These are phyloP conservation scores for Syrista parreyssii DNA, from an alignment of 2,888 invertebrate genomes.

Conservation along the genomic window DNA sequence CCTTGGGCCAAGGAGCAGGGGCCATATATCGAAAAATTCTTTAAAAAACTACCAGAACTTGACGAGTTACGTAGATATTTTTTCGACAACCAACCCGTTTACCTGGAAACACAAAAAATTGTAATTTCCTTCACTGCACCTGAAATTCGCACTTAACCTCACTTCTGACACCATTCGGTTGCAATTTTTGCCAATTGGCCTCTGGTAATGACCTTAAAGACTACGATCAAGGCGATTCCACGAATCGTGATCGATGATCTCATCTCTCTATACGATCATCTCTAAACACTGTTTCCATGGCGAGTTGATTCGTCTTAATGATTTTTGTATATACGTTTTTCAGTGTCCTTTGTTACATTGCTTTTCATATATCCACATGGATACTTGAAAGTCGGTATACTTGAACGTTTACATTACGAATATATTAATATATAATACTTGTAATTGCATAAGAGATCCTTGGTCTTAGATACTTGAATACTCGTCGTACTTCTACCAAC, in stretches of 20 bases:
- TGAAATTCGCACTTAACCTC: neutral
- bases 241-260: neutral
- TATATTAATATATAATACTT: too few relatives aligned
- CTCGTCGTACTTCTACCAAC: neutral
- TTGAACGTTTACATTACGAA: too few relatives aligned
- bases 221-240: neutral
- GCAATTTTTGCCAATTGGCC: neutral
- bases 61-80: neutral
- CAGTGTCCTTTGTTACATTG: too few relatives aligned
- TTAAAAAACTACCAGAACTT: neutral
- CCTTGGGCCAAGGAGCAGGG: too few relatives aligned
- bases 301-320: too few relatives aligned
- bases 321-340: too few relatives aligned
- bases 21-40: neutral
- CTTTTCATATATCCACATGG: too few relatives aligned
- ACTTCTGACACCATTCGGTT: neutral
- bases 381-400: too few relatives aligned
- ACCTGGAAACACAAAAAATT: neutral
- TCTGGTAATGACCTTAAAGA: neutral
- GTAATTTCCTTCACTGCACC: neutral
- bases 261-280: neutral
- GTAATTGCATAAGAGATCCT: neutral
- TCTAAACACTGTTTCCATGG: neutral
- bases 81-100: neutral
- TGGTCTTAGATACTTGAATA: neutral